Base-by-base conservation (phyloP, 2,888 invertebrate species). In the Acrobasis consociella region DNA sequence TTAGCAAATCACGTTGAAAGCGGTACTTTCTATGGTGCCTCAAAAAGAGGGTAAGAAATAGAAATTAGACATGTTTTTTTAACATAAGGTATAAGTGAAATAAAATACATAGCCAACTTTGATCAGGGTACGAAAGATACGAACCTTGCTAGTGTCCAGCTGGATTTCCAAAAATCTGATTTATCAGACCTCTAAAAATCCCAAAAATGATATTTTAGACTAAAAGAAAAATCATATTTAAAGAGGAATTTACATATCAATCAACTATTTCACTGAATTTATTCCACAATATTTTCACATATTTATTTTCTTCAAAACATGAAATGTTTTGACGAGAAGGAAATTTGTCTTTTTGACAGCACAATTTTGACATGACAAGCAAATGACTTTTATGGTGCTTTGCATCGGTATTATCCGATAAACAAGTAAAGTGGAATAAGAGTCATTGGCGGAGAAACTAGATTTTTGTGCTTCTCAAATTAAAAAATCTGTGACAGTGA, bases 261-360 rank as follows among this genome's bases (percentile, higher is more conserved):
- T 69, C 1, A 11, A 52, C 8, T 42, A 60, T 13, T 49, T 59
- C 42, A 11, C 13, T 46, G 5, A n/a, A 7, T n/a, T n/a, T 64
- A 61, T 17, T 62, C 37, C 7, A 53, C 58, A 55, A 58, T 51
- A 22, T n/a, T 39, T 52, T 38, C 51, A 60, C 50, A 51, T 22
- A 51, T 52, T 31, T 31, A 55, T 64, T 60, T 64, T 63, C 71
- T 77, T 75, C 78, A 86, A 84, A 87, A 87, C 86, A 87, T 83
- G 77, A 70, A 69, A 78, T 87, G 86, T 88, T 87, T 87, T 88
- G 86, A 80, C 74, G 74, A 80, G 72, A 74, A 58, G 17, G 42
- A n/a, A 9, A 39, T 39, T 39, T 37, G 31, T 49, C 9, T 31
- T n/a, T 31, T 11, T 58, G 58, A 49, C 31, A 58, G 13, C 10